Evolutionary conservation across 2,113 vertebrate species (phyloP).

Genomic region (Smithornis capensis): DNA sequence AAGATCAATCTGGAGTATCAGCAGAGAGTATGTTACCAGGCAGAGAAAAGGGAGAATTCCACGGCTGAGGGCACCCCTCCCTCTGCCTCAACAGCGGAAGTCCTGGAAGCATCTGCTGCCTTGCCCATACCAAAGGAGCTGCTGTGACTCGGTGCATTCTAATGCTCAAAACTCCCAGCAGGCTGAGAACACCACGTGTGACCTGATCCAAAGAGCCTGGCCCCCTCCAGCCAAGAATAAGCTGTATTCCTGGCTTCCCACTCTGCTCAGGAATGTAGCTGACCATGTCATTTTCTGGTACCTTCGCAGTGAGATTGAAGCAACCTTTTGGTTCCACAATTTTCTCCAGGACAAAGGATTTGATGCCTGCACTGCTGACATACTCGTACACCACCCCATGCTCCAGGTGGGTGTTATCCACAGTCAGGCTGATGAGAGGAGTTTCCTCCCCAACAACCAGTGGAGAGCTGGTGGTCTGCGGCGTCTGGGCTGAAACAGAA

Average conservation of each 20-base stretch:
- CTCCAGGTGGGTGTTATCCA: constrained; percentile 93
- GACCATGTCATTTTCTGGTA: background rate
- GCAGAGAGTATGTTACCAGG: background rate
- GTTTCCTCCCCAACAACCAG: constrained; percentile 63
- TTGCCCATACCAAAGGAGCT: background rate
- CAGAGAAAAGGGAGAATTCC: background rate
- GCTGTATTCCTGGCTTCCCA: background rate
- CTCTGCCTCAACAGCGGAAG: background rate
- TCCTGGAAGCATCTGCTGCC: background rate
- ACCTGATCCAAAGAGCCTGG: background rate
- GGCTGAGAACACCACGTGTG: background rate
- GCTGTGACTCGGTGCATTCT: background rate
- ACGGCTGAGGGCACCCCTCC: background rate
- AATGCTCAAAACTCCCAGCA: background rate
- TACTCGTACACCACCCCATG: constrained; percentile 95
- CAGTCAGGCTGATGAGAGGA: constrained; percentile 85
- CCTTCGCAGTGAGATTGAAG: constrained; percentile 94
- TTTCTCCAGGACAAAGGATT: constrained; percentile 93
- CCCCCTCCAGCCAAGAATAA: background rate
- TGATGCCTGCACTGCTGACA: constrained; percentile 88
- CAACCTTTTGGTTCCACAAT: constrained; percentile 91
- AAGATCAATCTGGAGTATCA: background rate
- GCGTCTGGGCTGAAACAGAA: constrained; percentile 59
- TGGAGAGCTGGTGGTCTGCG: constrained; percentile 44
- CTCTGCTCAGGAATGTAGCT: background rate